phyloP scores from a whole-genome alignment of 1,140 invertebrate genomes.

The Bombus impatiens region DNA sequence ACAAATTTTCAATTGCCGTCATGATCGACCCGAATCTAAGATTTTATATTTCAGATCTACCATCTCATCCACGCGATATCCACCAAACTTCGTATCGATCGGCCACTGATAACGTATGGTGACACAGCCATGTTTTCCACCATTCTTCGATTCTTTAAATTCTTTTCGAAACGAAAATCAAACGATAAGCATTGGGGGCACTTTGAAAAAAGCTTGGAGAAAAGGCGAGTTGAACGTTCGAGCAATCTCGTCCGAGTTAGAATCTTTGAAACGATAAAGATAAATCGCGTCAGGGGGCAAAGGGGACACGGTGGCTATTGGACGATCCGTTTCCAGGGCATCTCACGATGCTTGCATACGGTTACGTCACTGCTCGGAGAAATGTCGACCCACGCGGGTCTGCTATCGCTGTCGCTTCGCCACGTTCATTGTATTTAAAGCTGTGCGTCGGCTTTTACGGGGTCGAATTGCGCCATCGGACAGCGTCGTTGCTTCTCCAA shows the following conservation, averaged over 20 bases:
- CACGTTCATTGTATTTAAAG: conserved; percentile 13
- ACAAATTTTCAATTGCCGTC: too few relatives aligned
- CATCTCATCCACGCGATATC: too few relatives aligned
- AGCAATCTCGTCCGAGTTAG: too few relatives aligned
- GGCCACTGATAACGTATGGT: too few relatives aligned
- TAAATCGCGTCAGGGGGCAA: not conserved
- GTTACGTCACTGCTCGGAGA: conserved; percentile 1
- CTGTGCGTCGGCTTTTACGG: not conserved
- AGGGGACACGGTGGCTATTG: not conserved
- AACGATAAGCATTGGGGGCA: not conserved
- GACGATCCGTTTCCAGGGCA: not conserved
- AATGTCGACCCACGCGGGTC: not conserved
- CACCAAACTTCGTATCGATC: too few relatives aligned
- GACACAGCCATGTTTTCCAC: too few relatives aligned
- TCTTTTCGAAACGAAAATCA: not conserved
- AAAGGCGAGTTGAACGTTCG: not conserved
- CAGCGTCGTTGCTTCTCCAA: not conserved
- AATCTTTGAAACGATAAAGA: not conserved
- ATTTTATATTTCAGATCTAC: too few relatives aligned
- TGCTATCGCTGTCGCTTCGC: not conserved
- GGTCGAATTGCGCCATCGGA: not conserved
- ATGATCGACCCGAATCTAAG: too few relatives aligned
- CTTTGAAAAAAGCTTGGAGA: not conserved
- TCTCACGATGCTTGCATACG: not conserved
- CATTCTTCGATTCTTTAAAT: not conserved